Evolutionary conservation across 1,140 invertebrate species (phyloP).

Genomic region (Dufourea novaeangliae): DNA sequence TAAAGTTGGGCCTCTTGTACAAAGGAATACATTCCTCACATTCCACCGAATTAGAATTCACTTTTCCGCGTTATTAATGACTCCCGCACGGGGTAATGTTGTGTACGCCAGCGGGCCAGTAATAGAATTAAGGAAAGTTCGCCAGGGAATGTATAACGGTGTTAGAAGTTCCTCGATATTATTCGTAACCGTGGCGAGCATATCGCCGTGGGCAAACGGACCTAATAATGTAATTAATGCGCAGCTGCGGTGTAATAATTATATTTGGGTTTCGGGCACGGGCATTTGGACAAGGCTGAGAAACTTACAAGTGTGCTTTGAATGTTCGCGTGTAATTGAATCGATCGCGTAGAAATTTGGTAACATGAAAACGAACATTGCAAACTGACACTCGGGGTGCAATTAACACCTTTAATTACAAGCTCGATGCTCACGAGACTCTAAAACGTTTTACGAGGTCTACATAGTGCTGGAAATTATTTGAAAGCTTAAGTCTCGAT

Average conservation of each 20-base stretch:
- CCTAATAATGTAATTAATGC: not conserved
- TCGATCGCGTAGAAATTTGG: not conserved
- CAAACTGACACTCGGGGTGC: too few relatives aligned
- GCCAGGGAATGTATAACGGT: not conserved
- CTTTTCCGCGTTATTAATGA: not conserved
- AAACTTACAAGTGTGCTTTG: not conserved
- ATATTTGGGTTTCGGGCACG: not conserved
- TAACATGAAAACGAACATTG: too few relatives aligned
- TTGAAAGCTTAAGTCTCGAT: too few relatives aligned
- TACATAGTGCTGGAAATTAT: too few relatives aligned
- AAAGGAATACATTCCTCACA: too few relatives aligned
- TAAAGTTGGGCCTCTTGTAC: too few relatives aligned
- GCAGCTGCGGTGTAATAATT: not conserved
- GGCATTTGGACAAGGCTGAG: not conserved
- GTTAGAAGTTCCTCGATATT: constrained; percentile 3
- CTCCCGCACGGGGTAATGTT: not conserved
- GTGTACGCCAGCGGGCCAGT: not conserved
- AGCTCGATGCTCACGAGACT: too few relatives aligned
- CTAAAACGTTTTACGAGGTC: too few relatives aligned
- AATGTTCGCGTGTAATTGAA: not conserved
- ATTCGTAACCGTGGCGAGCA: not conserved
- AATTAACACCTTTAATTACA: too few relatives aligned
- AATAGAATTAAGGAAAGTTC: not conserved
- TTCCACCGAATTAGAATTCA: constrained; percentile 3
- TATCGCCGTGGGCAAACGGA: not conserved